Conservation (phyloP, 2,797 vertebrate species). For the Tachyglossus aculeatus region DNA sequence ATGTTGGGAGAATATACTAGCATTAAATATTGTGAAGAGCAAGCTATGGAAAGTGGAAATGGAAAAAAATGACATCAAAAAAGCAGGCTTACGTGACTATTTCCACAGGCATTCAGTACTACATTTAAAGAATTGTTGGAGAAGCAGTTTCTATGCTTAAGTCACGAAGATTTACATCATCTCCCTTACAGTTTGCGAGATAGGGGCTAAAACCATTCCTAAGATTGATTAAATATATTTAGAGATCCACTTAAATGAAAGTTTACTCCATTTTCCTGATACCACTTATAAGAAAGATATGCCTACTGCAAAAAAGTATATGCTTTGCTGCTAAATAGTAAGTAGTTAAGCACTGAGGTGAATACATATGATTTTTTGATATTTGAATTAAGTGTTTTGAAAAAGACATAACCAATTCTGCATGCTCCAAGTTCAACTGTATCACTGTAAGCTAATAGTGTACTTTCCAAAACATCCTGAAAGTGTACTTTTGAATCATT, state of each 20-base stretch:
- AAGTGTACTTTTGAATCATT: too few relatives aligned
- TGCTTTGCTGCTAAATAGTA: too few relatives aligned
- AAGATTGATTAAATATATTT: background rate
- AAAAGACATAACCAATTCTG: too few relatives aligned
- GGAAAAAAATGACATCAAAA: conserved; percentile 5
- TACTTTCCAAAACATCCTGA: too few relatives aligned
- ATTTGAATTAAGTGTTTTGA: background rate
- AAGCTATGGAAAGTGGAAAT: conserved; percentile 15
- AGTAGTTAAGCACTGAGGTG: too few relatives aligned
- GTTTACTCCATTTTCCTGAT: too few relatives aligned
- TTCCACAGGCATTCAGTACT: conserved; percentile 30
- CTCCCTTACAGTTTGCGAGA: background rate
- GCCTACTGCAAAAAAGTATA: too few relatives aligned
- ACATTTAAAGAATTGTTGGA: background rate
- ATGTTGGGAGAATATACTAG: background rate
- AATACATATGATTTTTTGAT: too few relatives aligned
- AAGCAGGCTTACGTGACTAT: background rate
- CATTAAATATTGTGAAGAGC: conserved; percentile 18
- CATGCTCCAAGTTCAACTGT: too few relatives aligned
- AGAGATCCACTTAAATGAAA: background rate
- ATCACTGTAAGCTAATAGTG: too few relatives aligned
- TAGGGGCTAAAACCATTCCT: too few relatives aligned
- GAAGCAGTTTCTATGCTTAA: conserved; percentile 12
- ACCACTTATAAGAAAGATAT: too few relatives aligned
- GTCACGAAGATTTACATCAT: background rate